Conservation (phyloP, 1,140 invertebrate genomes). For the Agrypnia vestita region DNA sequence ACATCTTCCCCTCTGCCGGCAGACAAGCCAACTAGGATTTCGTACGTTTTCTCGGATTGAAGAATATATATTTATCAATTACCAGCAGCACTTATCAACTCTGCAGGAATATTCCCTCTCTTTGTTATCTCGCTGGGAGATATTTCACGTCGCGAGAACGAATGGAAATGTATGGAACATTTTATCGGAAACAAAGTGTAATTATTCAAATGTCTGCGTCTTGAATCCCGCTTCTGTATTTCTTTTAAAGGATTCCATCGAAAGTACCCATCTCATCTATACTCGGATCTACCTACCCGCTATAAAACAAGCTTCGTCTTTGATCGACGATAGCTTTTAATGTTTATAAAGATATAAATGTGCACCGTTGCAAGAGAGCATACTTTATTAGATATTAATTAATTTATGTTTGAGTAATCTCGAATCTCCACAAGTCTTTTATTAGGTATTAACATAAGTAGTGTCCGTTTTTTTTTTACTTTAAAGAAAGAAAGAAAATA, state of each 20-base stretch:
- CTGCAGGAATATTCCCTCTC: conserved; percentile 2
- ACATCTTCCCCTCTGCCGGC: neutral
- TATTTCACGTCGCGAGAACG: conserved; percentile 16
- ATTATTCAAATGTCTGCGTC: conserved; percentile 24
- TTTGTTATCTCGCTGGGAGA: conserved; percentile 17
- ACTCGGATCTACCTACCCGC: no score
- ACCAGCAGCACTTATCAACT: conserved; percentile 22
- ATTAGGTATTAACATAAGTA: no score
- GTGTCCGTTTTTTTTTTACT: no score
- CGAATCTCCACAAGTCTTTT: no score
- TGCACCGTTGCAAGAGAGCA: no score
- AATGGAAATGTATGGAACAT: conserved; percentile 27
- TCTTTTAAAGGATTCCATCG: neutral
- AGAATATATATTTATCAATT: conserved; percentile 40
- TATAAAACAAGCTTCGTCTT: no score
- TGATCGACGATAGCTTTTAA: no score
- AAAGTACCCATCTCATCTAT: neutral
- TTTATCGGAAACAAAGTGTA: conserved; percentile 10
- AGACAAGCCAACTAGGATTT: neutral
- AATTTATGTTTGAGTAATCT: no score
- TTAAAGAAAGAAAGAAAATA: no score
- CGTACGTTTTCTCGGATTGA: neutral
- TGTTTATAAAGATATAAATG: no score
- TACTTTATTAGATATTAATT: no score
- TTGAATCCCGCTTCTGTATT: neutral